Evolutionary conservation across 2,888 invertebrate species (phyloP), one percentile per base, ranked within the genome.

Genomic region (Muscina levida): DNA sequence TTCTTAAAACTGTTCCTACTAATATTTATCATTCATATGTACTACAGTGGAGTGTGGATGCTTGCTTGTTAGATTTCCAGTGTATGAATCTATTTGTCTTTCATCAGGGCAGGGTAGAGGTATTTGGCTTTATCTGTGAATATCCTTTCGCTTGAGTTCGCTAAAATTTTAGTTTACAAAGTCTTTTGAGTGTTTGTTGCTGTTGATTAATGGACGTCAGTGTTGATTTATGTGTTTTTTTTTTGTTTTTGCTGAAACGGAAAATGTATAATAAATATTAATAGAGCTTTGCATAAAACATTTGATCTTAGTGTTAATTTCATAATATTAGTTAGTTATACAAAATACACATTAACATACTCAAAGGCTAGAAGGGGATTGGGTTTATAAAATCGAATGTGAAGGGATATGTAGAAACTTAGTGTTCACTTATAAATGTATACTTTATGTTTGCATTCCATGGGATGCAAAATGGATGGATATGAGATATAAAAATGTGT

Each of bases 201-300:
- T 67, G 19, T 48, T 70, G 48, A 66, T 57, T 77, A 48, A 66
- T 72, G 62, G 77, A 81, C 74, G 74, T 72, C 72, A 68, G 62
- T 72, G 71, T 56, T 77, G 77, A 62, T 77, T 48, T 68, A 68
- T 72, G 44, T 72, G 66, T 74, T 67, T 42, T n/a, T 37, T 6
- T 62, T 39, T 74, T 67, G 19, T n/a, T 37, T 6, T 62, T 39
- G 42, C 62, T 62, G 42, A 11, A 62, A 53, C 53, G 22, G 24
- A 53, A 24, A 24, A 53, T 48, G 19, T 5, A 48, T 19, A 48
- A 17, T 19, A 48, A 53, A 53, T 53, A 53, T 53, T 53, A 53
- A 24, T 53, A 8, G 8, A 31, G 31, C n/a, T n/a, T n/a, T n/a
- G n/a, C n/a, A n/a, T n/a, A n/a, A n/a, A n/a, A n/a, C n/a, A n/a